A percentile compares a stretch with the other conserved stretches of the same genome.
Conservation (phyloP, 1,140 invertebrate species). For the Apis laboriosa region DNA sequence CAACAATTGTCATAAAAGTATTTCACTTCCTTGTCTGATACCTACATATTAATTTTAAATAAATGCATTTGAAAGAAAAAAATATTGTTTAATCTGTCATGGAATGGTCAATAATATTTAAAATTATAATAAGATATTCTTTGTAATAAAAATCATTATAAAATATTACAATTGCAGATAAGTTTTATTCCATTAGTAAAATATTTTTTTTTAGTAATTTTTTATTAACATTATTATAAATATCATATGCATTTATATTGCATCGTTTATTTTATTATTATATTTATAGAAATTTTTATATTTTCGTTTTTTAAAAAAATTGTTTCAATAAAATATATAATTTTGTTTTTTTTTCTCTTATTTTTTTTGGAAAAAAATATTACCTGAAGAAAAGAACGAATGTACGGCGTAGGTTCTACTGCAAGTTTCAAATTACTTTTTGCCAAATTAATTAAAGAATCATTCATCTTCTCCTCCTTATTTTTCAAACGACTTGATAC, state of each 20-base stretch:
- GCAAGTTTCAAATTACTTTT: conserved; percentile 51
- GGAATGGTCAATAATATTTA: too few relatives aligned
- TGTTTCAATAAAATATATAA: not conserved
- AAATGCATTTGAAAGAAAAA: too few relatives aligned
- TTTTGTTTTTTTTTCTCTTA: not conserved
- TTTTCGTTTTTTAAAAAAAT: not conserved
- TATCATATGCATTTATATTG: too few relatives aligned
- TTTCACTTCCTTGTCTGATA: conserved; percentile 47
- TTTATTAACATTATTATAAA: too few relatives aligned
- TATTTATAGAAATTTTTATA: not conserved
- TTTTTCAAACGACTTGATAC: conserved; percentile 61
- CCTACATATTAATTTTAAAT: conserved; percentile 18
- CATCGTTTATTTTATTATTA: too few relatives aligned
- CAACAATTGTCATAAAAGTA: conserved; percentile 59
- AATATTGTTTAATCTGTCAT: too few relatives aligned
- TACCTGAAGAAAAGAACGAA: conserved; percentile 58
- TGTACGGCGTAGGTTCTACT: conserved; percentile 45
- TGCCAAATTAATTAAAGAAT: conserved; percentile 53
- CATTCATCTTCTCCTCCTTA: conserved; percentile 56
- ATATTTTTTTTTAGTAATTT: too few relatives aligned
- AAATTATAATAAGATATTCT: too few relatives aligned
- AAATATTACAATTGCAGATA: too few relatives aligned
- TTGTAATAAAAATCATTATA: too few relatives aligned
- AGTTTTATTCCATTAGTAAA: too few relatives aligned
- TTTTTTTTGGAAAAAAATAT: not conserved